Base-by-base conservation (phyloP, 2,888 invertebrate species). In the Orthosia gothica region DNA sequence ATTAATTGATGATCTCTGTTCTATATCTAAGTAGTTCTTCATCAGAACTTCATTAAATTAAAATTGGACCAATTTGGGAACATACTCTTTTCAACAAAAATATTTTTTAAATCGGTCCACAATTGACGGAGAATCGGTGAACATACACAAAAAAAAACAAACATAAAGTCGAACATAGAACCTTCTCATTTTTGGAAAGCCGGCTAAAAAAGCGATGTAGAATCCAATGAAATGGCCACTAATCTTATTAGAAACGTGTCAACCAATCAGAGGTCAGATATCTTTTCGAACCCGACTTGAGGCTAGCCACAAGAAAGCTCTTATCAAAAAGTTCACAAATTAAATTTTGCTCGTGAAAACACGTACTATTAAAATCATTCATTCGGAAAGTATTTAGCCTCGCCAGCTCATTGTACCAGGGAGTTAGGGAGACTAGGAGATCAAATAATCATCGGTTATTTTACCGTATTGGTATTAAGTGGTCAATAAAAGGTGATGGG, bases 311-410 rank as follows among this genome's bases (percentile, higher is more conserved):
- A 83, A 65, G 67, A 63, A 83, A 65, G 85, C 83, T 85, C 75
- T 82, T 76, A 78, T 83, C 83, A 79, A 49, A 67, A 82, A 85
- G 69, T 85, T 85, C 61, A 40, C 66, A 79, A 85, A 83, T 85
- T 85, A 71, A 79, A 83, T 75, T 82, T 40, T 40, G 3, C 40
- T 70, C 50, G 52, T 52, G 49, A 57, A 75, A 79, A 76, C 72
- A 75, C 57, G 66, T 75, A 67, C 54, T 65, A 85, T 71, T 66
- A 61, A 83, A 74, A 76, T 82, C 68, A 66, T 69, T 81, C 54
- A 52, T 45, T 54, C 52, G 68, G 70, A 79, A 84, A 65, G 52
- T 50, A 58, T 62, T 80, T 54, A 54, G 63, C 64, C 62, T 68
- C 82, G 54, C 58, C 82, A 70, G 54, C 54, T 61, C 45, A 26